phyloP scores from a whole-genome alignment of 2,113 vertebrate genomes.

The Rhabdornis inornatus region DNA sequence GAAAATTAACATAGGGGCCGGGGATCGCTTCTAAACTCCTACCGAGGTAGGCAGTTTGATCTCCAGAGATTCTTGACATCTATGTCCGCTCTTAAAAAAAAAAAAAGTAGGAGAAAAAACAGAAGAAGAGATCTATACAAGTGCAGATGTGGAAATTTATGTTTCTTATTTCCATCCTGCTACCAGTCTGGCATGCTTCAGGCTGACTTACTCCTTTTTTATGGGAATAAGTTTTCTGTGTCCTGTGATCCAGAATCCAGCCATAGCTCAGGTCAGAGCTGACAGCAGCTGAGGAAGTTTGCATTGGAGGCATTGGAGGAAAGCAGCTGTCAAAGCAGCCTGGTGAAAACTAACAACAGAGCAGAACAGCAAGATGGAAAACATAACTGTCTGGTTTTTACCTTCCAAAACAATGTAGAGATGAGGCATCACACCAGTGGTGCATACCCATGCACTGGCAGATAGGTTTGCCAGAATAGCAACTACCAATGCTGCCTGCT shows the following conservation, averaged over 20 bases:
- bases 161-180: neutral
- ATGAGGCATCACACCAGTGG: neutral
- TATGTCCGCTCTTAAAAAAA: neutral
- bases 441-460: neutral
- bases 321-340: neutral
- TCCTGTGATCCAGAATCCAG: neutral
- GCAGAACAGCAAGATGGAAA: neutral
- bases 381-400: neutral
- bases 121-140: neutral
- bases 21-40: neutral
- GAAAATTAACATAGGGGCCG: neutral
- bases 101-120: neutral
- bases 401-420: neutral
- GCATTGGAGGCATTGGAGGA: accelerated
- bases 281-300: neutral
- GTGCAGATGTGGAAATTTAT: neutral
- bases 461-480: neutral
- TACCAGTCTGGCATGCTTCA: neutral
- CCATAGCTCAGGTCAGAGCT: neutral
- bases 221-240: neutral
- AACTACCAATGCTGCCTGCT: neutral
- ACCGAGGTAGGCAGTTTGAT: neutral
- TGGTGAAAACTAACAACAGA: neutral
- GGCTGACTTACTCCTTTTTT: neutral
- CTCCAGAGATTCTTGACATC: neutral